Evolutionary conservation across 2,888 invertebrate species (phyloP).

Genomic region (Eumacrocentrus americanus): DNA sequence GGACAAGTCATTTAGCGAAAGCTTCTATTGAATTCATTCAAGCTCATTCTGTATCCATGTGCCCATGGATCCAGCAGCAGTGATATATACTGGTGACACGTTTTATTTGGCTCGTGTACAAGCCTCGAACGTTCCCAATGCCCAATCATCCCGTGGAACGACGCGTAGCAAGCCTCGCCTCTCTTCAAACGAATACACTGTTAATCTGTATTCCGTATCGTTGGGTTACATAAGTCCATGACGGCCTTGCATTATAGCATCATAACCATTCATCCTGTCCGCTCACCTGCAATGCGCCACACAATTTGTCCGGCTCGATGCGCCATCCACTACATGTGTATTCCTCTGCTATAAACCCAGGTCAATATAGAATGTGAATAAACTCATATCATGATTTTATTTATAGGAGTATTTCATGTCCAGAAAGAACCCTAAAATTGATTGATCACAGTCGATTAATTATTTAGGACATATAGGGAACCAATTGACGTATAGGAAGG

Average conservation of each 20-base stretch:
- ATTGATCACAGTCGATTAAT: too few species aligned
- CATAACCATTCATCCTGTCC: slow-evolving; percentile 58
- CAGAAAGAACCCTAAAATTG: too few species aligned
- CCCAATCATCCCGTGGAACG: slow-evolving; percentile 29
- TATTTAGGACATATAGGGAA: too few species aligned
- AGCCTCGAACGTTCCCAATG: slow-evolving; percentile 19
- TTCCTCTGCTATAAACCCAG: too few species aligned
- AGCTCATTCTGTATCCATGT: too few species aligned
- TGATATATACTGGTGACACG: background rate
- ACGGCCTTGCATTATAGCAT: slow-evolving; percentile 58
- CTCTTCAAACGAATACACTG: slow-evolving; percentile 40
- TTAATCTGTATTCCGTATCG: slow-evolving; percentile 49
- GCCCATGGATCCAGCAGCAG: background rate
- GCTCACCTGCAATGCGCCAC: slow-evolving; percentile 58
- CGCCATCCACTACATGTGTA: slow-evolving; percentile 26
- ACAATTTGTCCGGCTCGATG: slow-evolving; percentile 46
- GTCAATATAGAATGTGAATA: too few species aligned
- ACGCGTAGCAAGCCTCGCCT: slow-evolving; percentile 28
- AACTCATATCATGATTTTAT: too few species aligned
- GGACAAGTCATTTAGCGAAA: too few species aligned
- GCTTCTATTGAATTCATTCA: too few species aligned
- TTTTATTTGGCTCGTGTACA: background rate
- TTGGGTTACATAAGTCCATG: slow-evolving; percentile 52
- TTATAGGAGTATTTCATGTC: too few species aligned
- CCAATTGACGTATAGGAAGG: too few species aligned